Evolutionary conservation across 2,797 vertebrate genomes (phyloP).

Genomic region (Sardinella longiceps): DNA sequence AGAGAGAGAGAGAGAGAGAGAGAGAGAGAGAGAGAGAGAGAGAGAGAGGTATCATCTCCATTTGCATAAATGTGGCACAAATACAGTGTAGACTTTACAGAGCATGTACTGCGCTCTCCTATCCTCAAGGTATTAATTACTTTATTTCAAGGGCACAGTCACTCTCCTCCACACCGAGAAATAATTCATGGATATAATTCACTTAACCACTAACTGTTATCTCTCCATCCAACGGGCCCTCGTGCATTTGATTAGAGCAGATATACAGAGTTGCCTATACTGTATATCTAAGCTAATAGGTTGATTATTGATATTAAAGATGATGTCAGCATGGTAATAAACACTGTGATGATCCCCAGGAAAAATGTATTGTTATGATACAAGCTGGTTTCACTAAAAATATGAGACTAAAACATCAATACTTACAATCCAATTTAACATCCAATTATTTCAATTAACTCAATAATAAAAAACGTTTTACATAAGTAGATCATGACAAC

Average conservation of each 20-base stretch:
- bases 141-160: neutral
- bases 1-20: too few species aligned
- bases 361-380: neutral
- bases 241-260: neutral
- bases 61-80: neutral
- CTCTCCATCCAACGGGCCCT: neutral
- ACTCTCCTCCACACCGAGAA: neutral
- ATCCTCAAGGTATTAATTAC: neutral
- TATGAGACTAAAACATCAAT: neutral
- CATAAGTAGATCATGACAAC: neutral
- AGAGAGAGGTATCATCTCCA: neutral
- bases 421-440: too few species aligned
- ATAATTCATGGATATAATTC: neutral
- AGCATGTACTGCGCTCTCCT: neutral
- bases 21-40: too few species aligned
- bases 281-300: neutral
- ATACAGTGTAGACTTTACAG: neutral
- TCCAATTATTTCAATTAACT: neutral
- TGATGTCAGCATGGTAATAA: neutral
- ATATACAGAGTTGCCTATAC: neutral
- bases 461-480: neutral
- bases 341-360: neutral
- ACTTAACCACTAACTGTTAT: neutral
- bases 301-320: neutral
- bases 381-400: neutral